A percentile compares a stretch with the other conserved stretches of the same genome.
These are phyloP conservation scores for Brachionichthys hirsutus DNA, from an alignment of 2,113 vertebrate genomes.

Conservation along the genomic window DNA sequence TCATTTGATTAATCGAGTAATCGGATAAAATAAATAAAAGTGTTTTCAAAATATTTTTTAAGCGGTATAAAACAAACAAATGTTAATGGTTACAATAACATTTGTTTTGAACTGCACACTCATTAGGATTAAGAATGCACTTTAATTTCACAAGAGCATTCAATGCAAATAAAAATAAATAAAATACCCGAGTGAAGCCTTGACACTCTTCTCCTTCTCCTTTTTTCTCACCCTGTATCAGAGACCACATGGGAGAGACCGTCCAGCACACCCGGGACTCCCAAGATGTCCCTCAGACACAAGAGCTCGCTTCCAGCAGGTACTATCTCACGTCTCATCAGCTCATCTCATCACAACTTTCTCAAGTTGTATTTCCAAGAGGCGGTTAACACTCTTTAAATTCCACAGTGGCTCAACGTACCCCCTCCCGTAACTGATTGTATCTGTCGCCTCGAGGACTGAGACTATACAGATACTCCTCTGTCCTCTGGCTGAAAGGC, in stretches of 20 bases:
- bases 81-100: no score
- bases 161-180: no score
- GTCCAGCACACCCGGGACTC: constrained; percentile 85
- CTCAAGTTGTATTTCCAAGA: constrained; percentile 4
- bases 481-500: constrained; percentile 43
- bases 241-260: constrained; percentile 97
- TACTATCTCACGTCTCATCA: constrained; percentile 54
- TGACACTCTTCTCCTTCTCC: constrained; percentile 13
- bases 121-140: no score
- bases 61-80: no score
- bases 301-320: constrained; percentile 88
- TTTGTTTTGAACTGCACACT: no score
- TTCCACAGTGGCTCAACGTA: constrained; percentile 48
- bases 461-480: constrained; percentile 37
- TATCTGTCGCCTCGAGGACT: constrained; percentile 47
- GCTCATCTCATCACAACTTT: neutral
- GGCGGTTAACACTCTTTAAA: constrained; percentile 35
- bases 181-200: neutral
- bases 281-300: constrained; percentile 83
- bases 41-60: no score
- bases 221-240: constrained; percentile 50
- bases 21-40: no score
- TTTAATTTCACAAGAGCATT: no score
- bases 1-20: no score
- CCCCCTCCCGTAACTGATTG: constrained; percentile 60